These are phyloP conservation scores for Apotomis betuletana DNA, from an alignment of 2,888 invertebrate species.

Conservation along the genomic window DNA sequence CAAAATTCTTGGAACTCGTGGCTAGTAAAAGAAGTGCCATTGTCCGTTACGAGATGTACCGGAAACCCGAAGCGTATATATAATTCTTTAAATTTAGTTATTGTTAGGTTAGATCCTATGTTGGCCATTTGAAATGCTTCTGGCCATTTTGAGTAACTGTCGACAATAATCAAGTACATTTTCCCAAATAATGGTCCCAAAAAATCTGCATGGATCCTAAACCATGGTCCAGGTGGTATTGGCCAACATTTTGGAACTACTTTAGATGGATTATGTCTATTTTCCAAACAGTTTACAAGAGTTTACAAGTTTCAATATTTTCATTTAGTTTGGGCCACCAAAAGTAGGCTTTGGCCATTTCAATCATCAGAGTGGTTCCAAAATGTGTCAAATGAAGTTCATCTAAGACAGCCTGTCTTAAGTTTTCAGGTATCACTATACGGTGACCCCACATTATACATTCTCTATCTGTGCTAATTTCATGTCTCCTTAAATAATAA, in stretches of 20 bases:
- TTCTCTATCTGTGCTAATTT: constrained; percentile 2
- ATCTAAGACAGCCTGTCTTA: not conserved
- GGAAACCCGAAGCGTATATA: no score
- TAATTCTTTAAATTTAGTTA: no score
- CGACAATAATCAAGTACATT: no score
- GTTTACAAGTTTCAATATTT: not conserved
- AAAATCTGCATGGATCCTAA: constrained; percentile 1
- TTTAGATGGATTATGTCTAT: not conserved
- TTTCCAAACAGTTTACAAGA: not conserved
- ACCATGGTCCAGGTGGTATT: constrained; percentile 5
- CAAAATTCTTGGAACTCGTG: no score
- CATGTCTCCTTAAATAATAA: not conserved
- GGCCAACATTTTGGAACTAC: constrained; percentile 5
- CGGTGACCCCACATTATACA: constrained; percentile 11
- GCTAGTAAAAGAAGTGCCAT: no score
- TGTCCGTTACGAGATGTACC: no score
- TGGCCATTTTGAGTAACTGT: no score
- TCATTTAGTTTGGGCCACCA: constrained; percentile 1
- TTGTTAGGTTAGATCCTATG: no score
- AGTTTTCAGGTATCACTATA: not conserved
- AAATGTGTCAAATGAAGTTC: constrained; percentile 7
- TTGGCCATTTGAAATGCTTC: no score
- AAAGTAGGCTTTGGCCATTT: constrained; percentile 1
- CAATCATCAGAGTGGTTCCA: constrained; percentile 7
- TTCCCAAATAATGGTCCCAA: not conserved